phyloP scores from a whole-genome alignment of 2,888 invertebrate genomes.

The Lasiommata megera region DNA sequence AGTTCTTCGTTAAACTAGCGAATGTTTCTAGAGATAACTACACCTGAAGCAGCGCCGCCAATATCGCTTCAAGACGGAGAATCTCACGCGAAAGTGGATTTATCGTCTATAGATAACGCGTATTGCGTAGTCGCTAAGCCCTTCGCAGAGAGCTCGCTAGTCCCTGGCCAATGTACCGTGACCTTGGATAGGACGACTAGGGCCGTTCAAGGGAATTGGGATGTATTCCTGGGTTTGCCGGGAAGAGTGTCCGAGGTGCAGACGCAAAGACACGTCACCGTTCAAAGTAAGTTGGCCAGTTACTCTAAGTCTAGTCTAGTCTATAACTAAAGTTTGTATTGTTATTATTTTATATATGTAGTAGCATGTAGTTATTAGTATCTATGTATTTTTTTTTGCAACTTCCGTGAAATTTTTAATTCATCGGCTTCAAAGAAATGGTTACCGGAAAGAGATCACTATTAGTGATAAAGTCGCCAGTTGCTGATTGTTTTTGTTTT shows the following conservation, averaged over 20 bases:
- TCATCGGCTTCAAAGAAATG: no score
- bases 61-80: constrained; percentile 58
- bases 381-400: no score
- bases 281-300: constrained; percentile 61
- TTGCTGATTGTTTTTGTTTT: no score
- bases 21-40: constrained; percentile 19
- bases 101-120: constrained; percentile 52
- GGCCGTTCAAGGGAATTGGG: constrained; percentile 73
- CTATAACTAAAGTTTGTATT: no score
- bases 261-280: constrained; percentile 54
- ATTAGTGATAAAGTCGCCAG: no score
- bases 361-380: no score
- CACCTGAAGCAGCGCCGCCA: constrained; percentile 39
- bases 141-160: constrained; percentile 60
- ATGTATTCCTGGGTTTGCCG: constrained; percentile 62
- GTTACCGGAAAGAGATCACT: no score
- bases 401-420: no score
- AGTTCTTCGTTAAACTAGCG: not conserved
- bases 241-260: constrained; percentile 65
- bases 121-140: constrained; percentile 68
- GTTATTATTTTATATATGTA: no score
- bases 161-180: constrained; percentile 65
- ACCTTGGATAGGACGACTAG: constrained; percentile 60
- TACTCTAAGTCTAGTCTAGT: no score
- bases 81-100: constrained; percentile 43